Conservation (phyloP, 2,797 vertebrate species). For the Australoheros facetus region DNA sequence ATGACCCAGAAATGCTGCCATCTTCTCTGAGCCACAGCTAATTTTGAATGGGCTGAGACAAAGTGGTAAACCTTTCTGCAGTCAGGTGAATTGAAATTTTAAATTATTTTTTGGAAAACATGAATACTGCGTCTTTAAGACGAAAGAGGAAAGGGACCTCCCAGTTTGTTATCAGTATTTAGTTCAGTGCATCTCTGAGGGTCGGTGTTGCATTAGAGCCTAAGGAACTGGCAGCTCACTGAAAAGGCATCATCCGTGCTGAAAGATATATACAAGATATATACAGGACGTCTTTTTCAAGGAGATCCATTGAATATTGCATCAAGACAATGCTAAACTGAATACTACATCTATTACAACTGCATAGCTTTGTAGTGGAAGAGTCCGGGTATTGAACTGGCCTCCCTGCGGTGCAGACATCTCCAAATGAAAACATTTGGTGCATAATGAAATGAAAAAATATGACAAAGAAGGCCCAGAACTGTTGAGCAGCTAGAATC, state of each 20-base stretch:
- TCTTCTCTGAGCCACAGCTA: background rate
- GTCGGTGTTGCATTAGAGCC: rapidly evolving
- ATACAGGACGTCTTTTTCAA: too few relatives aligned
- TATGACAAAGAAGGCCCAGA: too few relatives aligned
- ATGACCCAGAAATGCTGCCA: background rate
- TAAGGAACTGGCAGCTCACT: background rate
- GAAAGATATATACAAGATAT: background rate
- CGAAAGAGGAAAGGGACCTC: background rate
- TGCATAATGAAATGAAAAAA: too few relatives aligned
- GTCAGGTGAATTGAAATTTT: background rate
- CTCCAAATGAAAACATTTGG: too few relatives aligned
- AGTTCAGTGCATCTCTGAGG: background rate
- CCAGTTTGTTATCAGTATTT: background rate
- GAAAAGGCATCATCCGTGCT: background rate
- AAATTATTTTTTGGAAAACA: background rate
- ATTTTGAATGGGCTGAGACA: background rate
- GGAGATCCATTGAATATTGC: too few relatives aligned
- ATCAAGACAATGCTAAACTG: too few relatives aligned
- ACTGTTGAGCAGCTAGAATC: too few relatives aligned
- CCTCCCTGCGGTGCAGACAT: too few relatives aligned
- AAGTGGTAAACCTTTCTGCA: background rate
- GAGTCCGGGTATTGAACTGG: too few relatives aligned
- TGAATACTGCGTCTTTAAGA: background rate
- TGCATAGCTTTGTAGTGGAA: too few relatives aligned
- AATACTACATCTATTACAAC: too few relatives aligned